Evolutionary conservation across 64 coral and sea anemone species (phyloP).

Genomic region (Dendrophyllia cribrosa): DNA sequence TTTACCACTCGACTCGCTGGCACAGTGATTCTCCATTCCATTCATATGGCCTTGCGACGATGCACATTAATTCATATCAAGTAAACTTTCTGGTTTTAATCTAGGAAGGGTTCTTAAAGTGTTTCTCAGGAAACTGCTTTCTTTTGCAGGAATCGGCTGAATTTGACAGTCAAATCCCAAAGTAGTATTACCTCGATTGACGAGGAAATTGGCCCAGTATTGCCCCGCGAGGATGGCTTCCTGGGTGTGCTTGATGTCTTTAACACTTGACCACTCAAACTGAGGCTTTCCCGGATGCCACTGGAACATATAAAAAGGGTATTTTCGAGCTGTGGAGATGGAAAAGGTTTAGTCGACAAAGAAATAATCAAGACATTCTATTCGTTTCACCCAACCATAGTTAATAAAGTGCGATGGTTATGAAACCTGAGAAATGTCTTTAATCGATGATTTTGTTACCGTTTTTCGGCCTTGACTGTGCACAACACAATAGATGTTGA

Average conservation of each 20-base stretch:
- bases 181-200: conserved; percentile 70
- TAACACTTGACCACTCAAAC: conserved; percentile 71
- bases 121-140: too few relatives aligned
- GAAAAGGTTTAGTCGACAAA: neutral
- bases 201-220: conserved; percentile 68
- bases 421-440: too few relatives aligned
- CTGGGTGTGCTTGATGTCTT: conserved; percentile 47
- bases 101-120: too few relatives aligned
- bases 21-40: too few relatives aligned
- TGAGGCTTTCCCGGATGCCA: conserved; percentile 75
- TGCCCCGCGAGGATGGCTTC: conserved; percentile 55
- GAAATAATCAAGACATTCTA: neutral
- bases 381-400: neutral
- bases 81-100: too few relatives aligned
- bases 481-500: too few relatives aligned
- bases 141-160: neutral
- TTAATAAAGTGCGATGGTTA: too few relatives aligned
- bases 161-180: neutral
- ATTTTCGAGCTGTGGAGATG: conserved; percentile 31
- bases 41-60: too few relatives aligned
- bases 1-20: too few relatives aligned
- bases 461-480: too few relatives aligned
- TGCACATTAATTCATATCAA: too few relatives aligned
- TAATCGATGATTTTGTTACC: too few relatives aligned
- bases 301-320: conserved; percentile 76